phyloP scores from a whole-genome alignment of 2,113 vertebrate species.

The Lonchura striata region DNA sequence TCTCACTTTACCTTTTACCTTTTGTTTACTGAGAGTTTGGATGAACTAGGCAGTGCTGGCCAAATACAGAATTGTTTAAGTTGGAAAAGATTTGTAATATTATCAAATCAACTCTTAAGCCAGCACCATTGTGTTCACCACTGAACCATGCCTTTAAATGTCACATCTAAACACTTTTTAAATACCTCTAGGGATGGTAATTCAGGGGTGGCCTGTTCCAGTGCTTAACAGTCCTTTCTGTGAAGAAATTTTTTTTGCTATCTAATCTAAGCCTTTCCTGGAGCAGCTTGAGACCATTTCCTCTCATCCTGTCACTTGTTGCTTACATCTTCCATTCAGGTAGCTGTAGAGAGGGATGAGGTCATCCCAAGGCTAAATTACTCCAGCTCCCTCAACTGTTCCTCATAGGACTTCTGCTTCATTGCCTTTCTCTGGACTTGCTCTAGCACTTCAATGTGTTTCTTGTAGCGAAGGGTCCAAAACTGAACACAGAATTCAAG shows the following conservation, averaged over 20 bases:
- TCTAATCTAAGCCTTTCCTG: neutral
- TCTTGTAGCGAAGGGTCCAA: neutral
- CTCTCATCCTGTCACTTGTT: neutral
- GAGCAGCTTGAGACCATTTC: neutral
- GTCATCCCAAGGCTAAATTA: neutral
- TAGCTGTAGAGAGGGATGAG: neutral
- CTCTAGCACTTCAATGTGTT: neutral
- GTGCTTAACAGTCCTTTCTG: neutral
- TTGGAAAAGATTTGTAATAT: neutral
- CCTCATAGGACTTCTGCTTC: accelerated
- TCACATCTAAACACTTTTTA: neutral
- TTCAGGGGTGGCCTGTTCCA: neutral
- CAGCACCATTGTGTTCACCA: neutral
- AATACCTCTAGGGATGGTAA: neutral
- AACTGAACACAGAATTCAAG: accelerated
- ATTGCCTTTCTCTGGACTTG: accelerated
- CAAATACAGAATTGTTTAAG: neutral
- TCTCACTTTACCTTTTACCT: neutral
- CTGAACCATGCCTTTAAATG: neutral
- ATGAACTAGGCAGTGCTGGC: neutral
- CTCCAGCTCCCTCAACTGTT: accelerated
- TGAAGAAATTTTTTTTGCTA: neutral
- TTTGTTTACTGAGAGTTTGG: neutral
- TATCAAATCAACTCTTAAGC: neutral
- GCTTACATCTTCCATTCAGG: neutral